Evolutionary conservation across 2,797 vertebrate species (phyloP).

Genomic region (Allobates femoralis): DNA sequence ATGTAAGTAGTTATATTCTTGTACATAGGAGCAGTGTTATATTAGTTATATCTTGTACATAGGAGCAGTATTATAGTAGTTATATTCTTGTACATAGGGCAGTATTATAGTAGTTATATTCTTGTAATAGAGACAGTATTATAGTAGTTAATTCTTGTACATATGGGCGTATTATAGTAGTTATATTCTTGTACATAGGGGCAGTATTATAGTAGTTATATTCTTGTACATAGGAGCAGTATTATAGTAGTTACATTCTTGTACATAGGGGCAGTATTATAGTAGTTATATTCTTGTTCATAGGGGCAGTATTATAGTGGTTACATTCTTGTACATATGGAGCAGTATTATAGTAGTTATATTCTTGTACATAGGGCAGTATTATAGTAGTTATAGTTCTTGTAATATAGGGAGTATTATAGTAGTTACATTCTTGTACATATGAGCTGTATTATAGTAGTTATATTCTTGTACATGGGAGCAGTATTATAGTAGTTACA

Average conservation of each 20-base stretch:
- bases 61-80: no score
- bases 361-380: no score
- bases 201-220: conserved; percentile 2
- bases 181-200: neutral
- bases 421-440: neutral
- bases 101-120: conserved; percentile 5
- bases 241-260: neutral
- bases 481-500: neutral
- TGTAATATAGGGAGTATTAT: neutral
- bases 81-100: no score
- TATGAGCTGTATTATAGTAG: neutral
- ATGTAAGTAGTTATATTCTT: conserved; percentile 3
- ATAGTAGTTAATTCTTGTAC: neutral
- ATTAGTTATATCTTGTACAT: no score
- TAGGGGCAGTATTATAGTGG: conserved; percentile 2
- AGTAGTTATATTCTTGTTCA: neutral
- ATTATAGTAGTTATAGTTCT: neutral
- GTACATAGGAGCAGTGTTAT: neutral
- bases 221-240: neutral
- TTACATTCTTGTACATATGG: conserved; percentile 1
- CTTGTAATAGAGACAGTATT: neutral
- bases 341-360: no score
- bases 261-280: neutral
- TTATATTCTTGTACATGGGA: neutral
- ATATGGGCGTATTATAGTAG: neutral